A percentile compares a stretch with the other conserved stretches of the same genome.
Conservation (phyloP, 2,888 invertebrate genomes). For the Heliconius sara region DNA sequence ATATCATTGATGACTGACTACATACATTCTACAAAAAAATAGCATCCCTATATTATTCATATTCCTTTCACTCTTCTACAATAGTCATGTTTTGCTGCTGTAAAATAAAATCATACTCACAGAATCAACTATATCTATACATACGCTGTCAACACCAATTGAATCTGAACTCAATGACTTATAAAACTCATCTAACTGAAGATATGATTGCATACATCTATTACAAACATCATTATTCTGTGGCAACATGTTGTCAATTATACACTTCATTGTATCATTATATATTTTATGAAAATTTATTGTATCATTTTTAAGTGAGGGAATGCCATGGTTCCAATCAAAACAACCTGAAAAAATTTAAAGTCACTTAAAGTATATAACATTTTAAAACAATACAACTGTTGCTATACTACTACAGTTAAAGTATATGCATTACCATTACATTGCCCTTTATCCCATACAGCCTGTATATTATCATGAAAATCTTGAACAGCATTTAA, state of each 20-base stretch:
- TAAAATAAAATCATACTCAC: slow-evolving; percentile 69
- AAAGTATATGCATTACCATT: slow-evolving; percentile 75
- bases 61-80: too few relatives aligned
- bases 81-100: not conserved
- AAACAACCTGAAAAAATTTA: slow-evolving; percentile 83
- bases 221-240: slow-evolving; percentile 73
- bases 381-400: not conserved
- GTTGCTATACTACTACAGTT: too few relatives aligned
- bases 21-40: too few relatives aligned
- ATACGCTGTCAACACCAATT: slow-evolving; percentile 84
- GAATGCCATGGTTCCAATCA: slow-evolving; percentile 68
- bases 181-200: slow-evolving; percentile 83
- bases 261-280: slow-evolving; percentile 75
- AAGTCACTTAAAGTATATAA: not conserved
- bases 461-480: slow-evolving; percentile 78
- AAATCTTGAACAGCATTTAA: slow-evolving; percentile 85
- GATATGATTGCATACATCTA: slow-evolving; percentile 82
- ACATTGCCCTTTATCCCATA: slow-evolving; percentile 87
- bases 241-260: slow-evolving; percentile 59
- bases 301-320: slow-evolving; percentile 79
- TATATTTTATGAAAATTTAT: slow-evolving; percentile 75
- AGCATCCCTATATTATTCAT: too few relatives aligned
- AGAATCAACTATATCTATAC: slow-evolving; percentile 88
- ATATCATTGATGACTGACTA: too few relatives aligned
- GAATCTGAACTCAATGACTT: slow-evolving; percentile 81